Percentiles rank a stretch among this genome's conserved stretches.
Conservation (phyloP, 1,140 invertebrate genomes). For the Neodiprion virginianus region DNA sequence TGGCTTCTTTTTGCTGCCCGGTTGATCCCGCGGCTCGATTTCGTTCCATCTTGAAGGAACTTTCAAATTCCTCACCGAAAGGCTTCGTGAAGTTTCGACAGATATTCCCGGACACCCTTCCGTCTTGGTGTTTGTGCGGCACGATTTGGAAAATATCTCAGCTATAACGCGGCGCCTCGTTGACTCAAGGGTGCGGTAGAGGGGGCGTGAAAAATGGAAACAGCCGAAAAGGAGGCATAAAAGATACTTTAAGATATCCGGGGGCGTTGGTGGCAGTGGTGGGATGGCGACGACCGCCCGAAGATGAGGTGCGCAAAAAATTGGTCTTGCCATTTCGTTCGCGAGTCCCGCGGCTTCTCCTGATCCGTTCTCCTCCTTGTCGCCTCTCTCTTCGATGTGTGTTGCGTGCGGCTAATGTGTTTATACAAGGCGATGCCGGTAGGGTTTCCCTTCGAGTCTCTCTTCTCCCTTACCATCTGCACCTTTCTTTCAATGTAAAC, state of each 20-base stretch:
- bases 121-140: too few species aligned
- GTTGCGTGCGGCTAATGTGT: background rate
- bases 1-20: too few species aligned
- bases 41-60: too few species aligned
- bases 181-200: background rate
- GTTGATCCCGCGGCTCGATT: too few species aligned
- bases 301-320: background rate
- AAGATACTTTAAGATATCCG: background rate
- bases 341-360: background rate
- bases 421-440: background rate
- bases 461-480: background rate
- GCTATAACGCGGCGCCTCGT: background rate
- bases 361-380: background rate
- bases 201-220: constrained; percentile 5
- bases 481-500: too few species aligned
- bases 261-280: too few species aligned
- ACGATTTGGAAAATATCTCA: background rate
- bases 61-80: too few species aligned
- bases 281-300: too few species aligned
- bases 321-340: background rate
- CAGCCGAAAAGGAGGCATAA: background rate
- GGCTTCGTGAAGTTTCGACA: background rate
- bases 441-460: background rate
- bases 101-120: too few species aligned
- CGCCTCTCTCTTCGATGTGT: background rate